Evolutionary conservation across 2,888 invertebrate genomes (phyloP), one percentile per base, ranked within the genome.

Genomic region (Dyspetes luteomarginatus): DNA sequence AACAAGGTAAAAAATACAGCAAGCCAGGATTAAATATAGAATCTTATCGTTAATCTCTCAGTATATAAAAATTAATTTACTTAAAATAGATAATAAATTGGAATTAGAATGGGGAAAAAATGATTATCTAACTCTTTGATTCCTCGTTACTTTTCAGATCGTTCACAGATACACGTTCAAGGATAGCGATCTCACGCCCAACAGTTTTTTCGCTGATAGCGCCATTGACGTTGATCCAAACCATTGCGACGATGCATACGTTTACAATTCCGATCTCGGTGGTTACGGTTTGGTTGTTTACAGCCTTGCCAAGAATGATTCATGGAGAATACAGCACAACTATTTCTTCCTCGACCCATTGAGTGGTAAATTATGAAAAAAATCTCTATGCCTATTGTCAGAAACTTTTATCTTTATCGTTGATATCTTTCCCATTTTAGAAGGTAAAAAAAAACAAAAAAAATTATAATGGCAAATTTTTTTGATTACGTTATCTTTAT

Each of bases 271-370:
- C 0, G 97, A 97, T 89, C 92, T 96, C 55, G 95, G 96, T 19
- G 96, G 94, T 0, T 96, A 96, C 87, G 96, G 95, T 1, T 92
- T 97, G 2, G 94, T 97, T 0, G 97, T 97, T 0, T 97, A 97
- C 92, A 96, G 95, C 56, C 93, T 95, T 86, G 94, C 94, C 43
- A 93, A 95, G 36, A 94, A 97, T 88, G 95, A 95, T 77, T 96
- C 97, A 0, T 97, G 97, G 95, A 94, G 97, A 50, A 94, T 97
- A 30, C 93, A 95, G 78, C 97, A 97, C 89, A 96, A 97, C 89
- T 97, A 94, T 92, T 97, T 97, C 94, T 95, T 96, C 91, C 96
- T 97, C 85, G 97, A 97, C 89, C 97, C 97, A 0, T 91, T 97
- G 22, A 81, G 89, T 9, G 89, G 91, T 91, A 82, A 85, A 45